phyloP scores from a whole-genome alignment of 2,797 vertebrate species.

The Erethizon dorsatum region DNA sequence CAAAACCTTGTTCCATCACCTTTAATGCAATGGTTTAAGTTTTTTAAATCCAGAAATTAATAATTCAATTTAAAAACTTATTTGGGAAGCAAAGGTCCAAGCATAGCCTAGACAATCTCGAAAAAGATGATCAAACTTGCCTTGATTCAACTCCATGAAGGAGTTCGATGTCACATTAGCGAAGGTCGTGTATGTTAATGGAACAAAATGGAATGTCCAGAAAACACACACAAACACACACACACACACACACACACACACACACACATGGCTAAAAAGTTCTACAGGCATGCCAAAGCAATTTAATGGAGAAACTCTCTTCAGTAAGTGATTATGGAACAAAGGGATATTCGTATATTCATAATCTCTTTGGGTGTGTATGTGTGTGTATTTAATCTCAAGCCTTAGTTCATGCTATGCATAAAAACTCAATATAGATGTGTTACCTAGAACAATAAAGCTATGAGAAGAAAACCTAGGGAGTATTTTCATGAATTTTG shows the following conservation, averaged over 20 bases:
- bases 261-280: background rate
- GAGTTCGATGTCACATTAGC: background rate
- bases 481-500: background rate
- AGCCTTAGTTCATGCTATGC: background rate
- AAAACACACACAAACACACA: background rate
- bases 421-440: constrained; percentile 1
- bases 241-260: too few species aligned
- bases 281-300: background rate
- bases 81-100: background rate
- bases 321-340: background rate
- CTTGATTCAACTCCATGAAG: background rate
- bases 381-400: background rate
- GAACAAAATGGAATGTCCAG: background rate
- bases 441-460: constrained; percentile 20
- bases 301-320: constrained; percentile 29
- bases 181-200: background rate
- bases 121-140: background rate
- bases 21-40: background rate
- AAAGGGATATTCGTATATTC: background rate
- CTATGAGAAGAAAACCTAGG: background rate
- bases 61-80: constrained; percentile 26
- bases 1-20: background rate
- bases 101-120: constrained; percentile 11
- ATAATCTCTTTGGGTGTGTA: background rate
- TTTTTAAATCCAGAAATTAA: constrained; percentile 28